Conservation (phyloP, 1,140 invertebrate species). For the Drosophila arawakana region DNA sequence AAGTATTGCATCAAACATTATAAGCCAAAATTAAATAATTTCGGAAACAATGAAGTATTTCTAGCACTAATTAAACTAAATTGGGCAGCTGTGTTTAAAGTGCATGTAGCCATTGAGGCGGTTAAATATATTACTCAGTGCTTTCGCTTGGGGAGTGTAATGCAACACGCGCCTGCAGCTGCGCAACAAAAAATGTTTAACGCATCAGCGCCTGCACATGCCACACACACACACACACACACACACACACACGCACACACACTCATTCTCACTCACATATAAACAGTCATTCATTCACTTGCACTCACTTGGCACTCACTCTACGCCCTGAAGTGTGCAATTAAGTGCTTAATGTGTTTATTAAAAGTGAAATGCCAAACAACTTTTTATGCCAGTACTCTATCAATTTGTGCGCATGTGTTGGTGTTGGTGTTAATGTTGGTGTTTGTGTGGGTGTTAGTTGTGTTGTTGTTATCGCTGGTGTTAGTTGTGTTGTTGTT, state of each 20-base stretch:
- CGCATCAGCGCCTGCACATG: slow-evolving; percentile 17
- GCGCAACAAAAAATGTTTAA: slow-evolving; percentile 12
- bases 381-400: slow-evolving; percentile 48
- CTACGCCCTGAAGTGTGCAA: slow-evolving; percentile 56
- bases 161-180: not conserved
- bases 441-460: not conserved
- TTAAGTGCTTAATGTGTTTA: slow-evolving; percentile 78
- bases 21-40: no score
- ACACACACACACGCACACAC: not conserved
- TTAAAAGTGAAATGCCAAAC: slow-evolving; percentile 78
- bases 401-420: slow-evolving; percentile 23
- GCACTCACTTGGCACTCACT: slow-evolving; percentile 16
- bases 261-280: not conserved
- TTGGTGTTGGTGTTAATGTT: not conserved
- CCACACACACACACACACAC: slow-evolving; percentile 1
- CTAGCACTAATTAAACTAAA: no score
- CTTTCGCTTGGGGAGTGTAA: not conserved
- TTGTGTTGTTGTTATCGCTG: not conserved
- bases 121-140: no score
- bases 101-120: no score
- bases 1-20: no score
- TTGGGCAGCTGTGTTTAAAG: no score
- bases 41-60: not conserved
- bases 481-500: slow-evolving; percentile 4
- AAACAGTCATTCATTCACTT: slow-evolving; percentile 9